A percentile compares a stretch with the other conserved stretches of the same genome.
These are phyloP conservation scores for Megalonaias nervosa DNA, from an alignment of 1,140 invertebrate genomes.

Conservation along the genomic window DNA sequence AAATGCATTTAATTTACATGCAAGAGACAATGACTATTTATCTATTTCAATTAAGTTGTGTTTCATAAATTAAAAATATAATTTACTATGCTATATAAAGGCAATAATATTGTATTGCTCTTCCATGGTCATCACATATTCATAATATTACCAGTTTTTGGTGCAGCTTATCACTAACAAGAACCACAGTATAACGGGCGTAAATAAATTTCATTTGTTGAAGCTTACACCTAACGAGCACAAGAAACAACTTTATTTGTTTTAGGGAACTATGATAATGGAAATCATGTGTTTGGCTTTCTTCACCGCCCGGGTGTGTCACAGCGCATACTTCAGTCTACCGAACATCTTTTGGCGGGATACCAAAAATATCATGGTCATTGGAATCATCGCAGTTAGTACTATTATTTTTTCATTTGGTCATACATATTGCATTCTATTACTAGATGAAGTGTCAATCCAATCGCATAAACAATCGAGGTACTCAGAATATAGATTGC, in stretches of 20 bases:
- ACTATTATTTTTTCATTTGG: background rate
- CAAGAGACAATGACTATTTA: no score
- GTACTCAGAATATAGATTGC: no score
- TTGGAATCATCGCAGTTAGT: constrained; percentile 68
- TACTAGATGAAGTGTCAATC: no score
- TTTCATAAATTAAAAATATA: no score
- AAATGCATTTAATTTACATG: no score
- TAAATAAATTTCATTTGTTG: background rate
- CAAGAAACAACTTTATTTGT: constrained; percentile 1
- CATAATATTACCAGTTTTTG: background rate
- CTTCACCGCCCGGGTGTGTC: constrained; percentile 69
- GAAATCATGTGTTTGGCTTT: constrained; percentile 68
- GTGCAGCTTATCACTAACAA: no score
- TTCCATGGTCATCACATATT: background rate
- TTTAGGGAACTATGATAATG: constrained; percentile 70
- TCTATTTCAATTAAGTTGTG: no score
- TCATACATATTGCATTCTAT: no score
- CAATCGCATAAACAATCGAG: no score
- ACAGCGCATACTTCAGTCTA: constrained; percentile 66
- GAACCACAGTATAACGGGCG: background rate
- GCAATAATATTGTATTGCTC: no score
- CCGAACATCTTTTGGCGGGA: constrained; percentile 70
- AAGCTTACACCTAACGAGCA: background rate
- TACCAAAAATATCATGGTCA: constrained; percentile 72
- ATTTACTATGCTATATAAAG: no score